A percentile compares a stretch with the other conserved stretches of the same genome.
These are phyloP conservation scores for Cyclina sinensis DNA, from an alignment of 1,140 invertebrate genomes.

Conservation along the genomic window DNA sequence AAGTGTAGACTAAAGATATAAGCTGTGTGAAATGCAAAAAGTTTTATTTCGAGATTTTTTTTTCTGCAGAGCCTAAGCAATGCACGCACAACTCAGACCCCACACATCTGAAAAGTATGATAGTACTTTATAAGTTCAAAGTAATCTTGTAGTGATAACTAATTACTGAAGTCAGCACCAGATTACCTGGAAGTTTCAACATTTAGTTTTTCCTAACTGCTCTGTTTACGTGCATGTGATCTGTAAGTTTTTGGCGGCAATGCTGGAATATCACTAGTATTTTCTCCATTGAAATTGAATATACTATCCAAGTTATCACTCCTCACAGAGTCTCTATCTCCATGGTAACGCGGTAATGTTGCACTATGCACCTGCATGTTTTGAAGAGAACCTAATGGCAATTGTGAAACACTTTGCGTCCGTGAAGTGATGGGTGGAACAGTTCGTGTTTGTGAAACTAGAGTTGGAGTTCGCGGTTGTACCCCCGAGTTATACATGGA, in stretches of 20 bases:
- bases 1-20: too few species aligned
- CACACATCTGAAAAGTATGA: too few species aligned
- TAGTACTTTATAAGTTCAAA: too few species aligned
- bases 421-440: slow-evolving; percentile 88
- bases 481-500: slow-evolving; percentile 74
- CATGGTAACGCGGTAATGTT: slow-evolving; percentile 75
- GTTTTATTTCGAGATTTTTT: too few species aligned
- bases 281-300: slow-evolving; percentile 74
- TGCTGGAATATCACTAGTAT: slow-evolving; percentile 73
- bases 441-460: slow-evolving; percentile 87
- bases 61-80: too few species aligned
- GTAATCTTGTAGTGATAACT: too few species aligned
- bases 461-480: slow-evolving; percentile 86
- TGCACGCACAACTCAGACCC: too few species aligned
- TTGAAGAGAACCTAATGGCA: slow-evolving; percentile 48
- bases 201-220: slow-evolving; percentile 73
- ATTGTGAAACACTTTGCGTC: slow-evolving; percentile 71
- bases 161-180: neutral
- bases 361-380: slow-evolving; percentile 67
- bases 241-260: slow-evolving; percentile 82
- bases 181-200: neutral
- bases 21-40: too few species aligned
- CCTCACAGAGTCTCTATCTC: slow-evolving; percentile 72
- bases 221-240: slow-evolving; percentile 77
- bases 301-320: slow-evolving; percentile 62